Base-by-base conservation (phyloP, 2,113 vertebrate species). In the Alces alces region DNA sequence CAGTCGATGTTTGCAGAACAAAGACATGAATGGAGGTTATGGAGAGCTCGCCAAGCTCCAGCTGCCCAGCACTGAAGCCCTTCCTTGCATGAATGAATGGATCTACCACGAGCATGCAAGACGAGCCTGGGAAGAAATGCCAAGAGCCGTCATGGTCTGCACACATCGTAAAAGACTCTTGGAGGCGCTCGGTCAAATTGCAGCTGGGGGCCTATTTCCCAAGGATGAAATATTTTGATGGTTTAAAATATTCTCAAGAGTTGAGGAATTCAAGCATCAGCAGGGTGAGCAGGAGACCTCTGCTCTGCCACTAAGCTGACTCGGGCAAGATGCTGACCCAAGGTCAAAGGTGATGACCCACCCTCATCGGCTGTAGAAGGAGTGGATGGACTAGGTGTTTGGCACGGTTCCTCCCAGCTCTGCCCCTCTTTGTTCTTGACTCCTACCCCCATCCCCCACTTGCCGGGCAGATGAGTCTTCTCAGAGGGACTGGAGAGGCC, bases 391-490 rank as follows among this genome's bases (percentile, higher is more conserved):
- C 11, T 4, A 43, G 33, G 21, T 43, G 27, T 64, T 27, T 60
- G 25, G 14, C 3, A 30, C 0, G 2, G 25, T 19, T 80, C 27
- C 8, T 43, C 30, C 58, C 14, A 28, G 30, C 28, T 84, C 50
- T 61, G 30, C 5, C 66, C 16, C 2, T 5, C 82, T 57, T 30
- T 43, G 10, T 27, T 79, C 23, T 82, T 4, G 43, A 43, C 15
- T 25, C 33, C 9, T 7, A 2, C n/a, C 19, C 13, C 28, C 5
- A 2, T 21, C 13, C 13, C 13, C 4, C 50, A n/a, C 7, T 16
- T 79, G 25, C 11, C 47, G 6, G 27, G 39, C 30, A 61, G 25
- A 12, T 58, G 8, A 61, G 9, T 76, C 55, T 79, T 82, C 54
- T 60, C 2, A 21, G 73, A 13, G 52, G 10, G 19, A 30, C 1